Base-by-base conservation (phyloP, 2,888 invertebrate genomes). In the Latrodectus elegans region DNA sequence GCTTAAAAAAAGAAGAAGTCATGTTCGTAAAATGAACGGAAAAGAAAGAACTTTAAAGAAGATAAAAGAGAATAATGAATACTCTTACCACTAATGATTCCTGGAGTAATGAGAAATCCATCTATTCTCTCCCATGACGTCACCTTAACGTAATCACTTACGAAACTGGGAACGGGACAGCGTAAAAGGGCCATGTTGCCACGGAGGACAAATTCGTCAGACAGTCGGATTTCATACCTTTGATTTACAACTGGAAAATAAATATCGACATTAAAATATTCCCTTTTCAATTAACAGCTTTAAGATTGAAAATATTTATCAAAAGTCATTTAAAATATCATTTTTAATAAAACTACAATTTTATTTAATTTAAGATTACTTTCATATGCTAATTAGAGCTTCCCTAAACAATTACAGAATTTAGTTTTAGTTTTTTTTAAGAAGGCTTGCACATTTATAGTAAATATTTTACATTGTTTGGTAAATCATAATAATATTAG, bases 181-280 rank as follows among this genome's bases (percentile, higher is more conserved):
- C 89, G 70, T n/a, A 89, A 71, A 9, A 89, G 82, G 4, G 89
- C 89, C 83, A 89, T 89, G 72, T 89, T 89, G 12, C 89, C 89
- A n/a, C 86, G 79, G 6, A 88, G 80, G 6, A 89, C 89, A 81
- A 89, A 89, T 74, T 89, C 89, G 53, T 89, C 89, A 38, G 84
- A 89, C 14, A 89, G 49, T 6, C 86, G 80, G 49, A 89, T 89
- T 52, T 89, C 87, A 65, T 88, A 88, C 53, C 78, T 88, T 55
- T 88, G 88, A 52, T 80, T 77, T 6, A 85, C 85, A 22, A 88
- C 88, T 88, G 81, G n/a, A 88, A 88, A 14, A 11, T 55, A 55
- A 22, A 22, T 22, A 22, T 22, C 22, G 22, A 22, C 22, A 22
- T 22, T 22, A 22, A 22, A 22, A 1, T 22, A 22, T 22, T 22